Conservation (phyloP, 2,797 vertebrate genomes). For the Ptychadena robeensis region DNA sequence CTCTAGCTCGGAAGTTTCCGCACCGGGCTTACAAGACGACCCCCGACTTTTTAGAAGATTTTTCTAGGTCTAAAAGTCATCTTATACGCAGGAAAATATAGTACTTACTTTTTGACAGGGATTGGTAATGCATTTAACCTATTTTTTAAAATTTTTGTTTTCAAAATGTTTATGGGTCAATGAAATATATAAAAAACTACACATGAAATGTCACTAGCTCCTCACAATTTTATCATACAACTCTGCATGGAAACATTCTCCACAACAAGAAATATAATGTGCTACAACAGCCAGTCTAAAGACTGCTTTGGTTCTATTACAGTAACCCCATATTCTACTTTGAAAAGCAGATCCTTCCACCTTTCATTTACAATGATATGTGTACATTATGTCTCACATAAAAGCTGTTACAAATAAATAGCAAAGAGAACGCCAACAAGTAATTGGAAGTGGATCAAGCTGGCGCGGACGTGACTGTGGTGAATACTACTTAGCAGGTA, state of each 20-base stretch:
- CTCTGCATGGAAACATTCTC: not conserved
- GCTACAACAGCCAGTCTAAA: not conserved
- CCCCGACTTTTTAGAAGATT: too few species aligned
- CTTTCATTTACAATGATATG: slow-evolving; percentile 44
- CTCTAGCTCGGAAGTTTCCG: too few species aligned
- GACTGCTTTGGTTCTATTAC: slow-evolving; percentile 28
- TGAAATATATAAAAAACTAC: not conserved
- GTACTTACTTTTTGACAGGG: too few species aligned
- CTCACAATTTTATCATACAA: not conserved
- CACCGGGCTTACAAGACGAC: too few species aligned
- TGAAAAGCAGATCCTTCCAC: slow-evolving; percentile 22
- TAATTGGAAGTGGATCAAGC: slow-evolving; percentile 46
- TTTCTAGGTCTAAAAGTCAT: too few species aligned
- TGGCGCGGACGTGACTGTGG: slow-evolving; percentile 49
- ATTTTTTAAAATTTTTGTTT: too few species aligned
- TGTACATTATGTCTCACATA: slow-evolving; percentile 40
- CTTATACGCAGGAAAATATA: too few species aligned
- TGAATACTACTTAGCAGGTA: slow-evolving; percentile 60
- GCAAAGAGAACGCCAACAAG: slow-evolving; percentile 39
- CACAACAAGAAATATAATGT: not conserved
- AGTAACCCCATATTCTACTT: slow-evolving; percentile 18
- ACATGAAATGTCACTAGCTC: not conserved
- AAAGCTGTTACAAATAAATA: slow-evolving; percentile 52
- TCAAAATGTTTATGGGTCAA: not conserved
- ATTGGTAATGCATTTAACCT: too few species aligned